phyloP scores from a whole-genome alignment of 2,797 vertebrate species.

The Pampus argenteus region DNA sequence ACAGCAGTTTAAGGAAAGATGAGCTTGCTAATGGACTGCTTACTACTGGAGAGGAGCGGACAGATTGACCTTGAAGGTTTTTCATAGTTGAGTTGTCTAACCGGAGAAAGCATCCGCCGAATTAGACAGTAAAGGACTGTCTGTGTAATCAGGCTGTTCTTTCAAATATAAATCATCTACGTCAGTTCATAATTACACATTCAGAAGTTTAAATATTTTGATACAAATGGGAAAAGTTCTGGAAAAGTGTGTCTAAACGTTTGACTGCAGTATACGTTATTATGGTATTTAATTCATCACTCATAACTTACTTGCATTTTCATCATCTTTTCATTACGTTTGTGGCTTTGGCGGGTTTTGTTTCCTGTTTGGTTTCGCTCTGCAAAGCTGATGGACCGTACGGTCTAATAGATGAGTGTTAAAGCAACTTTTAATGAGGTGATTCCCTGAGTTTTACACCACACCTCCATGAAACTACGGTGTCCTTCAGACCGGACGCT shows the following conservation, averaged over 20 bases:
- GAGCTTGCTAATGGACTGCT: constrained; percentile 72
- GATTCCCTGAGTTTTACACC: constrained; percentile 47
- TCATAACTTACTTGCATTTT: background rate
- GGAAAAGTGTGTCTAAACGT: too few relatives aligned
- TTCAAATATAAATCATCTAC: background rate
- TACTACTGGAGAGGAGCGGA: constrained; percentile 44
- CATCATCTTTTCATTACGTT: background rate
- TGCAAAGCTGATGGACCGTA: background rate
- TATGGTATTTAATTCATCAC: background rate
- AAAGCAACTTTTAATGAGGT: constrained; percentile 26
- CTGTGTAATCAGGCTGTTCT: background rate
- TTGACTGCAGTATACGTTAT: too few relatives aligned
- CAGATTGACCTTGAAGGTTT: constrained; percentile 66
- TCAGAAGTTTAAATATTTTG: background rate
- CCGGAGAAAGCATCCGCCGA: constrained; percentile 3
- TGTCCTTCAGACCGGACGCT: constrained; percentile 30
- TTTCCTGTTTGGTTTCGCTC: background rate
- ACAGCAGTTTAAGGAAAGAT: constrained; percentile 68
- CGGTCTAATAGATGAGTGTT: constrained; percentile 1
- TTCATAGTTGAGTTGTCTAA: constrained; percentile 41
- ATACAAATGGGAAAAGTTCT: too few relatives aligned
- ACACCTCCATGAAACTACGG: constrained; percentile 52
- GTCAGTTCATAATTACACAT: background rate
- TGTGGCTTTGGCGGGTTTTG: background rate
- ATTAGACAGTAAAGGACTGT: background rate